Evolutionary conservation across 2,797 vertebrate species (phyloP), one percentile per base, ranked within the genome.

Genomic region (Muscicapa striata): DNA sequence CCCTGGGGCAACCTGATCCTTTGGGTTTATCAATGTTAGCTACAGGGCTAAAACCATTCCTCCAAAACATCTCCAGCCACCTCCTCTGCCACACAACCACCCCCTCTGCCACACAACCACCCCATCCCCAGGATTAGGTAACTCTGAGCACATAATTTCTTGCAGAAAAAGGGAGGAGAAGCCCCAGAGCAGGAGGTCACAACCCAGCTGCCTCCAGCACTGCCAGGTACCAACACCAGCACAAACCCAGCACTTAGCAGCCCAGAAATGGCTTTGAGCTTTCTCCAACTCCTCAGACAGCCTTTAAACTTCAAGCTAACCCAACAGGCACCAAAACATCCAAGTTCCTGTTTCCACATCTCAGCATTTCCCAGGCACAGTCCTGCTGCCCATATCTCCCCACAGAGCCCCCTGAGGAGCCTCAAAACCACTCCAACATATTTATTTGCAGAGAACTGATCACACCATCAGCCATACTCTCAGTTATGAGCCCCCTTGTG

Each of bases 401-500:
- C 18, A 27, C 26, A 24, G 12, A 61, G 5, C 26, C 5, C 3
- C 10, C 16, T 49, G 13, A 38, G 8, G 1, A 13, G 8, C 26
- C n/a, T 46, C 62, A 46, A 15, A 72, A 30, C 32, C 5, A 30
- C 10, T 17, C 29, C 40, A 51, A 9, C 2, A 8, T 4, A 1
- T 14, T 57, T n/a, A 21, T 17, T 41, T 22, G 3, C 49, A 36
- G 32, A 61, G 3, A 84, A 10, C 2, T 9, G 13, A 52, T 3
- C 5, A 17, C 4, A n/a, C 2, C 23, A 63, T 15, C 27, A 79
- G 26, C 4, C 48, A 66, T 17, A 58, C 11, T 15, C 10, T 30
- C n/a, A 20, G 9, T 43, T 63, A 49, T 2, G 46, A 57, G 23
- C 4, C 1, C 5, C 5, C 11, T 55, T 1, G 2, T 4, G 14